Conservation (phyloP, 2,113 vertebrate species). For the Oreochromis aureus region DNA sequence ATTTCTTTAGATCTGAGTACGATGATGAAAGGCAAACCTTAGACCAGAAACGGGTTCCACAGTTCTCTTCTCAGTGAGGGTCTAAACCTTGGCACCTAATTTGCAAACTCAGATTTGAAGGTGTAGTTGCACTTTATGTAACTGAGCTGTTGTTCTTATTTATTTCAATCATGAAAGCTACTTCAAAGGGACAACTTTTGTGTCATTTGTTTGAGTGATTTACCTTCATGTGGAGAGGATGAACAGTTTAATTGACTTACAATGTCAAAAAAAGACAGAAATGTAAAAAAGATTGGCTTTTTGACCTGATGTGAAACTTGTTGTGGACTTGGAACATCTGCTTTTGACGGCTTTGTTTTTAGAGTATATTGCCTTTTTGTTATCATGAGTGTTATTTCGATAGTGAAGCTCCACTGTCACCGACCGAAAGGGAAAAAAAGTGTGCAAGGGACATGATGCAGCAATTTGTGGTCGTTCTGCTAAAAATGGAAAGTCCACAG, state of each 20-base stretch:
- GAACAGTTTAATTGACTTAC: background rate
- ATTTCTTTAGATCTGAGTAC: background rate
- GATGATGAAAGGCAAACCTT: background rate
- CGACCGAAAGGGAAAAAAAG: background rate
- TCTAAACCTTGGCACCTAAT: background rate
- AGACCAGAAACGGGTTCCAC: background rate
- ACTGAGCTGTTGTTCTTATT: background rate
- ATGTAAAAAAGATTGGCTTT: background rate
- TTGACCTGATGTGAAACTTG: background rate
- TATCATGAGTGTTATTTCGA: constrained; percentile 2
- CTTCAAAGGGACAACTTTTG: background rate
- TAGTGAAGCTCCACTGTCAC: constrained; percentile 15
- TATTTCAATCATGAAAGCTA: background rate
- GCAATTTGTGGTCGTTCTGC: constrained; percentile 56
- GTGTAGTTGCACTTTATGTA: background rate
- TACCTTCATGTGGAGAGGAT: background rate
- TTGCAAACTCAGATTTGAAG: background rate
- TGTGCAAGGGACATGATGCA: constrained; percentile 37
- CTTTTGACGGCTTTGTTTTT: background rate
- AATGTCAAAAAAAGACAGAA: background rate
- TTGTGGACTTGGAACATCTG: background rate
- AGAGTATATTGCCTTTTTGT: background rate
- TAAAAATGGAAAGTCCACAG: constrained; percentile 58
- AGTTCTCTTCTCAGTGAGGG: background rate
- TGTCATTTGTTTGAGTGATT: background rate